Percentiles rank a stretch among this genome's conserved stretches.
Evolutionary conservation across 2,888 invertebrate genomes (phyloP).

Genomic region (Amiota minor): DNA sequence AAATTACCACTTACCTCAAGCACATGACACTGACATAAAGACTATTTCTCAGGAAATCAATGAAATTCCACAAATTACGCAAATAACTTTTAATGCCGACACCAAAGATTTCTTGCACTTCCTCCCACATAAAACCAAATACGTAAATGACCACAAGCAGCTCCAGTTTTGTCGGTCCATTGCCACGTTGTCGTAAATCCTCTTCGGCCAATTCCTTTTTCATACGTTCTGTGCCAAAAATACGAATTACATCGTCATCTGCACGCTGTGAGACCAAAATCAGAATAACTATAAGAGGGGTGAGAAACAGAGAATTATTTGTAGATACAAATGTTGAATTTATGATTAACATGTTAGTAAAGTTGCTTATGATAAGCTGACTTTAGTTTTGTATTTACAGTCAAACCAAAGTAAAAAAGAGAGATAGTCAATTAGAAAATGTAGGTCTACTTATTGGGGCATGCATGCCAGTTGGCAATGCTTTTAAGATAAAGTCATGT

Average conservation of each 20-base stretch:
- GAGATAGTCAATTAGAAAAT: neutral
- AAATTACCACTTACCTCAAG: constrained; percentile 73
- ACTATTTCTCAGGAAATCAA: constrained; percentile 93
- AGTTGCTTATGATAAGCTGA: constrained; percentile 16
- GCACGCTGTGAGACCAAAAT: constrained; percentile 94
- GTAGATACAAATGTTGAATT: neutral
- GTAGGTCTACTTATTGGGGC: neutral
- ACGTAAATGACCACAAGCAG: constrained; percentile 88
- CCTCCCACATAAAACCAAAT: constrained; percentile 91
- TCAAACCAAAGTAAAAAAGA: neutral
- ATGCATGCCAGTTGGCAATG: neutral
- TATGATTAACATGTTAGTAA: neutral
- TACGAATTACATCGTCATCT: constrained; percentile 82
- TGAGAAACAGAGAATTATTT: no score
- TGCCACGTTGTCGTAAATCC: constrained; percentile 84
- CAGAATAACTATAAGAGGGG: constrained; percentile 81
- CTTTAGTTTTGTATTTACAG: neutral
- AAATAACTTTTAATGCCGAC: constrained; percentile 91
- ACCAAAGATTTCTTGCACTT: constrained; percentile 90
- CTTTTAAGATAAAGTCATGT: constrained; percentile 9
- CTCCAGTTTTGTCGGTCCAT: constrained; percentile 88
- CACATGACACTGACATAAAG: constrained; percentile 85
- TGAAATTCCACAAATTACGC: constrained; percentile 96
- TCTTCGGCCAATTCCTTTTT: constrained; percentile 78
- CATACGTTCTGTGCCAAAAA: constrained; percentile 83